These are phyloP conservation scores for Allygus modestus DNA, from an alignment of 2,888 invertebrate genomes.

Conservation along the genomic window DNA sequence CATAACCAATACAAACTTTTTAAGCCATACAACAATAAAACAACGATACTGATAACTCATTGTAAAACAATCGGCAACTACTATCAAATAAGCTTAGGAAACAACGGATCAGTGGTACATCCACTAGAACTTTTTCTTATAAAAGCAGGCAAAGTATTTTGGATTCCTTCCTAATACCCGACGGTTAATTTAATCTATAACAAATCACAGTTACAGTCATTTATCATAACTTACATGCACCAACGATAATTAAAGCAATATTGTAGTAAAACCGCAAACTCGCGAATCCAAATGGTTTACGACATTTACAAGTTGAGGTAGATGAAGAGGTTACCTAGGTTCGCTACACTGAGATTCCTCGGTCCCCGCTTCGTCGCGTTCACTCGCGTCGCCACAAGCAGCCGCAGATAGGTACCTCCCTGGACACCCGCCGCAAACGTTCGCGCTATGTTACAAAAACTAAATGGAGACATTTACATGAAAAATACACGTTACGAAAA, in stretches of 20 bases:
- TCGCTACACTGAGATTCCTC: not conserved
- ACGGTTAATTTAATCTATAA: not conserved
- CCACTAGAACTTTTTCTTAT: no score
- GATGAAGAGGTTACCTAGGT: slow-evolving; percentile 30
- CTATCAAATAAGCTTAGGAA: no score
- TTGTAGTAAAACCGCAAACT: not conserved
- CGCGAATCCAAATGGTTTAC: slow-evolving; percentile 31
- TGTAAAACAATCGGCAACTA: no score
- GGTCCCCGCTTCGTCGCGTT: slow-evolving; percentile 14
- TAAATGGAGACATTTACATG: not conserved
- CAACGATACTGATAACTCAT: no score
- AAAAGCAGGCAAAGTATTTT: no score
- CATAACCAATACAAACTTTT: no score
- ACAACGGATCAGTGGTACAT: no score
- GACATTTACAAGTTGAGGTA: slow-evolving; percentile 37
- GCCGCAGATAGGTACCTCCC: slow-evolving; percentile 9
- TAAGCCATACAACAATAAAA: no score
- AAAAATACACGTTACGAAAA: slow-evolving; percentile 19
- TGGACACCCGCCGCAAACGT: not conserved
- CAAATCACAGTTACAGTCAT: not conserved
- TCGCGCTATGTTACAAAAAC: not conserved
- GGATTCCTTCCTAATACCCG: no score
- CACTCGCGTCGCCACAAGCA: slow-evolving; percentile 11
- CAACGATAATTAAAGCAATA: not conserved
- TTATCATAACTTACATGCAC: not conserved